Percentiles rank a stretch among this genome's conserved stretches.
These are phyloP conservation scores for Nymphicus hollandicus DNA, from an alignment of 2,113 vertebrate genomes.

Conservation along the genomic window DNA sequence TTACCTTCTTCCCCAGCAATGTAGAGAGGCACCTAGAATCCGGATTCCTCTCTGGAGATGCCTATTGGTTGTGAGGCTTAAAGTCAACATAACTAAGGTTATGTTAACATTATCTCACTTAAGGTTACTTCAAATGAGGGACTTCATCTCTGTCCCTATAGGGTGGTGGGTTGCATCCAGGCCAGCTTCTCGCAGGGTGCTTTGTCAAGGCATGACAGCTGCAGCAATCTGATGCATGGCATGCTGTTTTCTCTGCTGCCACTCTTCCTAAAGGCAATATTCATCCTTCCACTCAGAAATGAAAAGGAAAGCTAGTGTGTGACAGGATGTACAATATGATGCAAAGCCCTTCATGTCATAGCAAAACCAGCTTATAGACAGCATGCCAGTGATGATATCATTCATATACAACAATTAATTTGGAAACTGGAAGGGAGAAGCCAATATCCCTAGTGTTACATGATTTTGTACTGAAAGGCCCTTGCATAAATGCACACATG, in stretches of 20 bases:
- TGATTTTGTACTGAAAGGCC: slow-evolving; percentile 41
- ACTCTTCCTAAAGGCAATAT: slow-evolving; percentile 55
- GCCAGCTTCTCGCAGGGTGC: fast-evolving
- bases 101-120: not conserved
- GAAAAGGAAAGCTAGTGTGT: slow-evolving; percentile 62
- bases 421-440: slow-evolving; percentile 40
- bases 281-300: slow-evolving; percentile 65
- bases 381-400: slow-evolving; percentile 32
- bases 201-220: not conserved
- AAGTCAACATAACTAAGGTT: not conserved
- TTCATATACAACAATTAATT: slow-evolving; percentile 38
- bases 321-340: slow-evolving; percentile 25
- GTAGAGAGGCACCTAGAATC: not conserved
- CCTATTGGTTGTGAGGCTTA: not conserved
- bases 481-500: not conserved
- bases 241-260: not conserved
- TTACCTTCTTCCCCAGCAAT: not conserved
- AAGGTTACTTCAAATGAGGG: not conserved
- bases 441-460: slow-evolving; percentile 32
- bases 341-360: slow-evolving; percentile 48
- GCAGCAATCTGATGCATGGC: not conserved
- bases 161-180: too few species aligned
- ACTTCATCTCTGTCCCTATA: not conserved
- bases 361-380: slow-evolving; percentile 28
- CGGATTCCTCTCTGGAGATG: not conserved